Percentiles rank a stretch among this genome's conserved stretches.
phyloP scores from a whole-genome alignment of 2,797 vertebrate genomes.

The Anguilla megastoma region DNA sequence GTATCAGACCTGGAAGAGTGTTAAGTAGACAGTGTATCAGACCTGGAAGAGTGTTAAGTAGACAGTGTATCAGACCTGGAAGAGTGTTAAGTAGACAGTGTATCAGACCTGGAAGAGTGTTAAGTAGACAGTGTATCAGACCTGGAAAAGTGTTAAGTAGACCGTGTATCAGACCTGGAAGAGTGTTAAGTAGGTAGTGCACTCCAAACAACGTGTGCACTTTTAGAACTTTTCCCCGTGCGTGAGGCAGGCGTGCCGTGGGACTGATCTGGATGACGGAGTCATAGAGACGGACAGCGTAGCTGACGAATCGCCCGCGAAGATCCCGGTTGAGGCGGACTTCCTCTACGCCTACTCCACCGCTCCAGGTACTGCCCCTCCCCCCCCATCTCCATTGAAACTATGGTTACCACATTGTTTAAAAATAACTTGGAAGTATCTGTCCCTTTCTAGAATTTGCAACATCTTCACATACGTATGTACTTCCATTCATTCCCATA shows the following conservation, averaged over 20 bases:
- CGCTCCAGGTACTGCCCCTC: slow-evolving; percentile 75
- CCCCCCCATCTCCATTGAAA: neutral
- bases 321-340: slow-evolving; percentile 92
- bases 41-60: no score
- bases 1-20: no score
- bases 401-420: neutral
- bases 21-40: no score
- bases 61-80: no score
- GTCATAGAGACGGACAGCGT: slow-evolving; percentile 74
- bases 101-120: no score
- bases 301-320: slow-evolving; percentile 56
- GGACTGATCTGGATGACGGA: slow-evolving; percentile 74
- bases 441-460: neutral
- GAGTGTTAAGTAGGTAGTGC: no score
- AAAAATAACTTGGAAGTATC: neutral
- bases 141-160: no score
- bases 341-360: slow-evolving; percentile 91
- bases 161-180: no score
- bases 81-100: no score
- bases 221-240: neutral
- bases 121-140: no score
- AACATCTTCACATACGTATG: neutral
- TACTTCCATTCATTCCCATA: neutral
- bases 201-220: no score
- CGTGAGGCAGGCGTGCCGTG: slow-evolving; percentile 84